Evolutionary conservation across 2,797 vertebrate genomes (phyloP), one percentile per base, ranked within the genome.

Genomic region (Tinamus major): DNA sequence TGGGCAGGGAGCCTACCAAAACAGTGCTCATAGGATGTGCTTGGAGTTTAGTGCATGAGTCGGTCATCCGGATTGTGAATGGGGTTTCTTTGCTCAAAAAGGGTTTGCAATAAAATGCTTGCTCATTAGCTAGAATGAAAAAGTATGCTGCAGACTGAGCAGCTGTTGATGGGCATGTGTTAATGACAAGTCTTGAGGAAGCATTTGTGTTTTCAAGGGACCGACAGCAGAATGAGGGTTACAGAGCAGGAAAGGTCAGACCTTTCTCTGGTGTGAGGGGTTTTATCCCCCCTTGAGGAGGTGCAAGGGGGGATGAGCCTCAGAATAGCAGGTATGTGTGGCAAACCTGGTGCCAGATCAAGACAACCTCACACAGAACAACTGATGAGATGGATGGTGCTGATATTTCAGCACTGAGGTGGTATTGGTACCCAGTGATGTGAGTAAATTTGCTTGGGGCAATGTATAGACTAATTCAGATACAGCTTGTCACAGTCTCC

Each of bases 181-280:
- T 51, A 13, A 51, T 51, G 24, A 51, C 49, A 26, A 26, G 24
- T 51, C 26, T 27, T 51, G 13, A 51, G 49, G 5, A 21, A 58
- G 0, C 5, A 42, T 44, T 79, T 49, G 2, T 31, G 2, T 33
- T 49, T 72, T 82, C 39, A 37, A 24, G 14, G 5, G 13, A 29
- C 9, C 27, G 21, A 17, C 63, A 41, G 26, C 19, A 7, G 67
- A 70, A 29, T 69, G 29, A 41, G 5, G 4, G 2, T 39, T 85
- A 3, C 0, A n/a, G 13, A 48, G 6, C 14, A 3, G 9, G 27
- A 13, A 79, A 56, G 58, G n/a, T 58, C 0, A 26, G 49, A 51
- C 24, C 24, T 49, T 17, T 69, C 15, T 67, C 49, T 51, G 49
- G 49, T 51, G 49, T 6, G 26, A 51, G 24, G 11, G 49, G 6